Conservation (phyloP, 2,797 vertebrate genomes). For the Kryptolebias ocellatus region DNA sequence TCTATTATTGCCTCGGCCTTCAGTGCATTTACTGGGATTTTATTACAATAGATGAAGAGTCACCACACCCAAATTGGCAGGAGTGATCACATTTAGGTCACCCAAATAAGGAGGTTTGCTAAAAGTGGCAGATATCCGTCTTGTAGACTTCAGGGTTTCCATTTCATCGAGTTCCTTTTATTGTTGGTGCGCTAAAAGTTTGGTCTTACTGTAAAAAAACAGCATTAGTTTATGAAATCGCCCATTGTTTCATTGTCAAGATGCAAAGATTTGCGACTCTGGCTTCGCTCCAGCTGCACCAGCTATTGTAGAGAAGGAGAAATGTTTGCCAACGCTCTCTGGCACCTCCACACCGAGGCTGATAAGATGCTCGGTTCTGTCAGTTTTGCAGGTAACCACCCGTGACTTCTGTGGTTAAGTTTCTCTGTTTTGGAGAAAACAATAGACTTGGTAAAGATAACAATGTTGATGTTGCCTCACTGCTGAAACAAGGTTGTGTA, state of each 20-base stretch:
- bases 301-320: constrained; percentile 39
- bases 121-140: constrained; percentile 52
- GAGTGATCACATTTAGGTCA: constrained; percentile 59
- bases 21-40: constrained; percentile 41
- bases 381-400: constrained; percentile 45
- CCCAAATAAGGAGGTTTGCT: constrained; percentile 24
- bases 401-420: constrained; percentile 26
- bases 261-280: constrained; percentile 43
- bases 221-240: constrained; percentile 49
- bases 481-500: constrained; percentile 4
- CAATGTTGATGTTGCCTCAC: constrained; percentile 24
- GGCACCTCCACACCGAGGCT: constrained; percentile 22
- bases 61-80: constrained; percentile 44
- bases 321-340: constrained; percentile 37
- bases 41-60: constrained; percentile 40
- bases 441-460: constrained; percentile 20
- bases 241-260: constrained; percentile 51
- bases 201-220: constrained; percentile 32
- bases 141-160: constrained; percentile 18
- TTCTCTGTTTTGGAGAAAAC: constrained; percentile 6
- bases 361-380: constrained; percentile 41
- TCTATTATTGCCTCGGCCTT: constrained; percentile 35
- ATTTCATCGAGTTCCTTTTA: constrained; percentile 49
- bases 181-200: constrained; percentile 30
- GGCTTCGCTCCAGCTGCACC: constrained; percentile 23